These are phyloP conservation scores for Noturus placidus DNA, from an alignment of 2,113 vertebrate genomes.

Conservation along the genomic window DNA sequence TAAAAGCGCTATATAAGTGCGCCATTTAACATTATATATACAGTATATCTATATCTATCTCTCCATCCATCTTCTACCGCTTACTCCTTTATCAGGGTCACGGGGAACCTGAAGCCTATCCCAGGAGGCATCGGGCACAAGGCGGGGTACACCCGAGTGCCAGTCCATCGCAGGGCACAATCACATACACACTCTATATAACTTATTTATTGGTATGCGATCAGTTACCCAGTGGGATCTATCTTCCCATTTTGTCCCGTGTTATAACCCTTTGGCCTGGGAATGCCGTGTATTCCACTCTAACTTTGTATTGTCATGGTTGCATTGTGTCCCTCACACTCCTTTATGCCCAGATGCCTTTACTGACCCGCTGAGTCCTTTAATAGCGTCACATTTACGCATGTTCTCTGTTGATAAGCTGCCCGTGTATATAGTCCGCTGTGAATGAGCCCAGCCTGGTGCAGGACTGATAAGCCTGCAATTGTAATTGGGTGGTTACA, in stretches of 20 bases:
- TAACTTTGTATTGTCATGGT: neutral
- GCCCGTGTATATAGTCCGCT: conserved; percentile 23
- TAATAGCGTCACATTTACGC: conserved; percentile 30
- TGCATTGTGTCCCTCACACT: conserved; percentile 10
- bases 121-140: too few relatives aligned
- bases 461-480: conserved; percentile 40
- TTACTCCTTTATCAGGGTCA: too few relatives aligned
- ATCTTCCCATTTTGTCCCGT: neutral
- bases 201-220: too few relatives aligned
- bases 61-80: too few relatives aligned
- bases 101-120: too few relatives aligned
- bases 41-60: too few relatives aligned
- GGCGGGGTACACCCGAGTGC: too few relatives aligned
- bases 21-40: too few relatives aligned
- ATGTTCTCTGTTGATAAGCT: conserved; percentile 31
- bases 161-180: too few relatives aligned
- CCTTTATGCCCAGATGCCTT: conserved; percentile 13
- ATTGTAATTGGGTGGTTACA: neutral
- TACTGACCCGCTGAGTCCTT: conserved; percentile 12
- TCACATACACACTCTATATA: too few relatives aligned
- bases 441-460: conserved; percentile 22
- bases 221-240: conserved; percentile 11
- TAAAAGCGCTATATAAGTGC: too few relatives aligned
- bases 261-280: neutral
- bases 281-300: neutral